These are phyloP conservation scores for Darevskia mixta DNA, from an alignment of 2,797 vertebrate species.

Conservation along the genomic window DNA sequence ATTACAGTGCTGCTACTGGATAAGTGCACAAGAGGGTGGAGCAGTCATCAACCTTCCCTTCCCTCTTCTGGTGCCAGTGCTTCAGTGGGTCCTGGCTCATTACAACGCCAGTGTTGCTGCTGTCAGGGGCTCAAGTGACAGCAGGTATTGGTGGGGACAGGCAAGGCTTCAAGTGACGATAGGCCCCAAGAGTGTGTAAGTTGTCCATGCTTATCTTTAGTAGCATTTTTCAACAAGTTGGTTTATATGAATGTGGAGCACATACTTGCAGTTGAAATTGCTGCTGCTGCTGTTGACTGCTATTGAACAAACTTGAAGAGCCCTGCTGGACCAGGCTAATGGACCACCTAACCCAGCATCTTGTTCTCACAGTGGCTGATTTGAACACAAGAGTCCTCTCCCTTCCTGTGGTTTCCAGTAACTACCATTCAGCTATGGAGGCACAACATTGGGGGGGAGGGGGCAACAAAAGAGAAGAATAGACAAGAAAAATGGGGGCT, in stretches of 20 bases:
- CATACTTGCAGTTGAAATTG: not conserved
- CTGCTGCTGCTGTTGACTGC: not conserved
- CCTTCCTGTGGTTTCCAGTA: too few species aligned
- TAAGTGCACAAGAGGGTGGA: too few species aligned
- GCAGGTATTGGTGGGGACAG: not conserved
- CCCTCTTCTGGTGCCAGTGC: too few species aligned
- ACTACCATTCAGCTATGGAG: too few species aligned
- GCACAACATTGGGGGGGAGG: not conserved
- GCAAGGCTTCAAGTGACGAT: not conserved
- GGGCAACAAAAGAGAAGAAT: not conserved
- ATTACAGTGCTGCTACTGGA: too few species aligned
- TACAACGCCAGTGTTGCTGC: not conserved
- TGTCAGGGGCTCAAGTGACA: not conserved
- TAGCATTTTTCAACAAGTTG: not conserved
- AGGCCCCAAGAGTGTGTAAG: too few species aligned
- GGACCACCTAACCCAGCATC: too few species aligned
- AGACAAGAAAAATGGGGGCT: not conserved
- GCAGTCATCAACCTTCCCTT: not conserved
- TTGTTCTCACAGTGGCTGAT: too few species aligned
- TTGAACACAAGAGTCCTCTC: too few species aligned
- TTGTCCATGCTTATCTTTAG: not conserved
- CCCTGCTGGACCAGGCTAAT: too few species aligned
- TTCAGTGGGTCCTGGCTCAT: not conserved
- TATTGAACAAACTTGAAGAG: not conserved
- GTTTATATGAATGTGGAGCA: not conserved